Percentiles rank a stretch among this genome's conserved stretches.
These are phyloP conservation scores for Parnassius apollo DNA, from an alignment of 2,888 invertebrate species.

Conservation along the genomic window DNA sequence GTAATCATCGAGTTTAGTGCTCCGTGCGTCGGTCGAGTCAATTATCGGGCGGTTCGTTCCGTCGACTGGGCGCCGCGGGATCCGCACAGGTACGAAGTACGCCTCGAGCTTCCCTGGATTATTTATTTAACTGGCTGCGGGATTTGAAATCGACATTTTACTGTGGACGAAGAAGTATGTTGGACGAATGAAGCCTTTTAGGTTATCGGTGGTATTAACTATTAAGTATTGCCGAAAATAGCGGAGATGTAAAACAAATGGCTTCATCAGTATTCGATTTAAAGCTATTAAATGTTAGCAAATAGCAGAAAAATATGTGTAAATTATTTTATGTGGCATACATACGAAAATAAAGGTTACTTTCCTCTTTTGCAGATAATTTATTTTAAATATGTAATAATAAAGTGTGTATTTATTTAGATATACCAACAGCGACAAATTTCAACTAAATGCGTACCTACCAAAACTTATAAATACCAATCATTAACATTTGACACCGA, in stretches of 20 bases:
- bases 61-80: background rate
- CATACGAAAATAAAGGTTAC: background rate
- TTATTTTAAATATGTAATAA: no score
- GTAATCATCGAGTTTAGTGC: conserved; percentile 51
- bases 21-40: conserved; percentile 39
- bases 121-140: conserved; percentile 1
- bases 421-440: no score
- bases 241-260: background rate
- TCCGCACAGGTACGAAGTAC: background rate
- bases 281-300: no score
- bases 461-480: no score
- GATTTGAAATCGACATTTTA: background rate
- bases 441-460: no score
- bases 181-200: no score
- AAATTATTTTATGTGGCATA: background rate
- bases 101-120: background rate
- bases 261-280: no score
- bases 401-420: no score
- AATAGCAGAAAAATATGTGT: background rate
- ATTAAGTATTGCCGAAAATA: background rate
- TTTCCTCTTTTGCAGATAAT: background rate
- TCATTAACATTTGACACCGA: no score
- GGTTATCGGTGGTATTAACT: no score
- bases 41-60: conserved; percentile 47
- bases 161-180: no score